Evolutionary conservation across 2,888 invertebrate species (phyloP), one percentile per base, ranked within the genome.

Genomic region (Rhogogaster chlorosoma): DNA sequence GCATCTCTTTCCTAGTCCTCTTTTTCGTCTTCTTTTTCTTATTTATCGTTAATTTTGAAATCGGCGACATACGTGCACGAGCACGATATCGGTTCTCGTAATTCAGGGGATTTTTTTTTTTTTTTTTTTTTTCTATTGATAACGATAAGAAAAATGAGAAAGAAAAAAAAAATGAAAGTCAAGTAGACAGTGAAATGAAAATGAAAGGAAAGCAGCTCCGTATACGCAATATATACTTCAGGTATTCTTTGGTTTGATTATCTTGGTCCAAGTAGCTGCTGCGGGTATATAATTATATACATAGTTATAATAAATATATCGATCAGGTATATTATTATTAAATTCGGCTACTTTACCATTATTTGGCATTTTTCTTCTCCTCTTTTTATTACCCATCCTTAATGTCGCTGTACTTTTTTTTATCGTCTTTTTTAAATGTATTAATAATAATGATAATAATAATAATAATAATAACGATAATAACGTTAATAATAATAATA

Each of bases 161-260:
- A 18, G 15, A 45, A 12, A 15, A 49, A 18, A 18, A n/a, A 49
- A 49, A 49, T 0, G 1, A 49, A 18, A 49, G 18, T 6, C 5
- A 49, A 49, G 6, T 5, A 18, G 18, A 49, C 18, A n/a, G n/a
- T 49, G n/a, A 53, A n/a, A 53, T 7, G 6, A 53, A 53, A n/a
- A 61, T 2, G 7, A 26, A 61, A 26, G 22, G 9, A 61, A 61
- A 26, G 61, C 61, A 61, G 61, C 61, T 61, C 12, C 12, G 12
- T 61, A 3, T 61, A 12, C 26, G 5, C 10, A 7, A 26, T 61
- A 26, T 22, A 61, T 12, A 61, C 61, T 26, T 61, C 26, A 26
- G 26, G 36, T 22, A 78, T 78, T 77, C 77, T 77, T 77, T 77
- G 77, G 77, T 77, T 53, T 77, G 77, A 77, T 77, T 77, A 29